Evolutionary conservation across 2,888 invertebrate species (phyloP), one percentile per base, ranked within the genome.

Genomic region (Acanthosoma haemorrhoidale): DNA sequence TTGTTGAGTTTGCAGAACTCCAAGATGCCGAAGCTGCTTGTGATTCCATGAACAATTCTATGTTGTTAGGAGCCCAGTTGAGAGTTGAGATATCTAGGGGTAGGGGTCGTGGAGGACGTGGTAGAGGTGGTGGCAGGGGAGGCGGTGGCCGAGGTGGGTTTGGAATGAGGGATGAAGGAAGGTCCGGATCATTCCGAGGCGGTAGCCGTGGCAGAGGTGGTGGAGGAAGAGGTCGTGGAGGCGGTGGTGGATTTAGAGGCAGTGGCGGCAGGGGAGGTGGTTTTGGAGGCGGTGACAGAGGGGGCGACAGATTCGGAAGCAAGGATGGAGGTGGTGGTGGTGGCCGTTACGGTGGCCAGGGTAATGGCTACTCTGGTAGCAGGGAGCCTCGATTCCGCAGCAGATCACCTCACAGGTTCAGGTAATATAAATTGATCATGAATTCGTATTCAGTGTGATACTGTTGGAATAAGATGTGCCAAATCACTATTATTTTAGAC

Each of bases 21-120:
- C 88, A 89, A 79, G 94, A 94, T 82, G 94, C 94, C 39, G 92
- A 93, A 80, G 88, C 90, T 78, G 94, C 94, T 74, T 92, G 93
- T 82, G 90, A 88, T 80, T 89, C 88, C 78, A 86, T 94, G 83
- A 94, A 94, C 78, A 94, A 94, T 74, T 88, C 90, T 75, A 92
- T 92, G 80, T 86, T 94, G 79, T 84, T 92, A 83, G 94, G 94
- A 76, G 89, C 91, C 76, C 92, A 92, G 78, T 83, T 94, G 75
- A 86, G 93, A 78, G 94, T 94, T 73, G 94, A 94, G 82, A 88
- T 94, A 77, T 92, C 92, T 70, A 87, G 92, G 75, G 91, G 91
- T 76, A 86, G 90, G 75, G 88, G 90, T 74, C 86, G 91, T 59
- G 87, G 88, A 70, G 83, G 87, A 73, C 85, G 88, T 73, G 85